These are phyloP conservation scores for Platycheirus albimanus DNA, from an alignment of 2,888 invertebrate species.

Conservation along the genomic window DNA sequence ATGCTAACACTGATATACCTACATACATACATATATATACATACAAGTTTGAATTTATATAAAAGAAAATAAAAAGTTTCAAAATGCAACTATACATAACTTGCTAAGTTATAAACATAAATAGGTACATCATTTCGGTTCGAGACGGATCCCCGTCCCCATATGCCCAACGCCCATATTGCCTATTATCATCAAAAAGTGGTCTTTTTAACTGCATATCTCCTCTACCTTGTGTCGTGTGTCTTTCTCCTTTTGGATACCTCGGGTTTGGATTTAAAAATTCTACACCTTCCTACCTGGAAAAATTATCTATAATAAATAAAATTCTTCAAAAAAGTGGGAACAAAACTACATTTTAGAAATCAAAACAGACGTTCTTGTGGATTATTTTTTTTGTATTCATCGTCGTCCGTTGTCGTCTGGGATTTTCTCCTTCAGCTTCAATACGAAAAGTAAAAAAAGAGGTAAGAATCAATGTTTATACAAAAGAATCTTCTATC, in stretches of 20 bases:
- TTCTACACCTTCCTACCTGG: conserved; percentile 43
- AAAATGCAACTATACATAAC: conserved; percentile 8
- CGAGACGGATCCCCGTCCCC: neutral
- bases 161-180: conserved; percentile 14
- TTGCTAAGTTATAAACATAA: conserved; percentile 13
- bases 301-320: neutral
- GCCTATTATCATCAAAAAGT: conserved; percentile 21
- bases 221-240: neutral
- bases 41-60: neutral
- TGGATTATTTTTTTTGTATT: conserved; percentile 19
- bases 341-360: neutral
- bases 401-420: neutral
- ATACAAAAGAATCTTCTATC: neutral
- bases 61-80: neutral
- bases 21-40: neutral
- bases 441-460: too few relatives aligned
- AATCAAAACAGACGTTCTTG: conserved; percentile 7
- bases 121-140: neutral
- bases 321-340: conserved; percentile 11
- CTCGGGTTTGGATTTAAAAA: too few relatives aligned
- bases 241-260: conserved; percentile 41
- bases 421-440: too few relatives aligned
- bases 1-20: conserved; percentile 5
- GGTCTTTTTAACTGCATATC: conserved; percentile 6
- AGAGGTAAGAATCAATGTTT: neutral